Percentiles rank a stretch among this genome's conserved stretches.
Conservation (phyloP, 2,888 invertebrate genomes). For the Diabrotica balteata region DNA sequence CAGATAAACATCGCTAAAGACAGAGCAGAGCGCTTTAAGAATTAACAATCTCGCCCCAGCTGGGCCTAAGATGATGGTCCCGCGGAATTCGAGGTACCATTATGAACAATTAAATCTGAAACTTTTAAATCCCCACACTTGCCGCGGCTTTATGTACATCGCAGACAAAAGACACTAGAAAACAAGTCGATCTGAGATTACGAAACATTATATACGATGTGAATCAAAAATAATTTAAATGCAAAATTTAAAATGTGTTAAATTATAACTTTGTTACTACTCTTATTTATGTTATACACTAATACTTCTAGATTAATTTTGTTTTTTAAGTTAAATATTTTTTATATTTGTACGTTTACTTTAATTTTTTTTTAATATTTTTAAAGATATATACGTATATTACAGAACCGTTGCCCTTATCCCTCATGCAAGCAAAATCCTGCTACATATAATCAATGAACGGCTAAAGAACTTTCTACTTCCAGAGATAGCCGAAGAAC, state of each 20-base stretch:
- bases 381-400: too few species aligned
- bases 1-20: slow-evolving; percentile 59
- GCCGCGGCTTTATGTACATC: too few species aligned
- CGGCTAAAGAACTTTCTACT: too few species aligned
- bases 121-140: slow-evolving; percentile 16
- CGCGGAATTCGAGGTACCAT: slow-evolving; percentile 30
- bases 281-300: not conserved
- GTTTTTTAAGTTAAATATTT: too few species aligned
- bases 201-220: not conserved
- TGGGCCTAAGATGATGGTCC: slow-evolving; percentile 28
- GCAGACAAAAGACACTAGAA: too few species aligned
- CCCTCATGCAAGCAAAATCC: too few species aligned
- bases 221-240: not conserved
- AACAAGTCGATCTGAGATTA: not conserved
- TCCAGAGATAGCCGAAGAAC: too few species aligned
- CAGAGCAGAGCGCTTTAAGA: slow-evolving; percentile 53
- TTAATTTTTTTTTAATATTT: too few species aligned
- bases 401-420: too few species aligned
- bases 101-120: slow-evolving; percentile 26
- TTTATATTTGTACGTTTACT: too few species aligned
- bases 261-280: not conserved
- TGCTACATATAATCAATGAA: too few species aligned
- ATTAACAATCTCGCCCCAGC: slow-evolving; percentile 52
- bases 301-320: too few species aligned
- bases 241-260: not conserved